Conservation (phyloP, 2,797 vertebrate species). For the Sternarchorhynchus goeldii region DNA sequence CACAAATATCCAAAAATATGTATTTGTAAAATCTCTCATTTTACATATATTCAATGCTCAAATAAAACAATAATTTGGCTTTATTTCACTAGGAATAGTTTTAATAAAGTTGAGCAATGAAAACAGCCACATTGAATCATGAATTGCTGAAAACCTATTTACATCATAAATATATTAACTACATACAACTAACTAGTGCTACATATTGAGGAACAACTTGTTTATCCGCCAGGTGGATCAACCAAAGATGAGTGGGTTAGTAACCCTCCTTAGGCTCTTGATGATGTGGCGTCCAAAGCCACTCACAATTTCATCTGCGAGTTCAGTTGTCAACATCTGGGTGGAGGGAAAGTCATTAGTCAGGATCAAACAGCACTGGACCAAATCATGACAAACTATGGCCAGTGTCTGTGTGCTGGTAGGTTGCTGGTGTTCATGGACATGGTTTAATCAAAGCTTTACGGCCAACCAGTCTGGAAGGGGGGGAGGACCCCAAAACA, state of each 20-base stretch:
- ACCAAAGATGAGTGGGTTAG: conserved; percentile 36
- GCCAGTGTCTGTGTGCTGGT: neutral
- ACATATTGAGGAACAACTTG: conserved; percentile 61
- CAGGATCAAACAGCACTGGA: conserved; percentile 17
- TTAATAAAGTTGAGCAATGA: conserved; percentile 80
- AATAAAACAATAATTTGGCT: conserved; percentile 13
- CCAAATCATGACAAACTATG: neutral
- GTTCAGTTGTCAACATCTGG: neutral
- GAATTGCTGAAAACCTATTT: conserved; percentile 76
- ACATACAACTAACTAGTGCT: conserved; percentile 70
- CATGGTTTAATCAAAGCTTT: neutral
- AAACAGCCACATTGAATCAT: conserved; percentile 71
- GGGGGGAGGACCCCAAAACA: neutral
- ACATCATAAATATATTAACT: conserved; percentile 82
- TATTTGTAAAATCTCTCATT: neutral
- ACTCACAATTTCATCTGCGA: neutral
- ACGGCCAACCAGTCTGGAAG: neutral
- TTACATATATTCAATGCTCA: neutral
- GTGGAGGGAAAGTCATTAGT: neutral
- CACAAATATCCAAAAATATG: neutral
- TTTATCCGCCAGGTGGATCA: conserved; percentile 41
- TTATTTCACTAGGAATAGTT: conserved; percentile 77
- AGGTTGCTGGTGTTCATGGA: too few relatives aligned
- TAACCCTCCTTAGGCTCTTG: conserved; percentile 25
- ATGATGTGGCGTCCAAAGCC: conserved; percentile 16